phyloP scores from a whole-genome alignment of 2,888 invertebrate species.

The Caenorhabditis sp. region DNA sequence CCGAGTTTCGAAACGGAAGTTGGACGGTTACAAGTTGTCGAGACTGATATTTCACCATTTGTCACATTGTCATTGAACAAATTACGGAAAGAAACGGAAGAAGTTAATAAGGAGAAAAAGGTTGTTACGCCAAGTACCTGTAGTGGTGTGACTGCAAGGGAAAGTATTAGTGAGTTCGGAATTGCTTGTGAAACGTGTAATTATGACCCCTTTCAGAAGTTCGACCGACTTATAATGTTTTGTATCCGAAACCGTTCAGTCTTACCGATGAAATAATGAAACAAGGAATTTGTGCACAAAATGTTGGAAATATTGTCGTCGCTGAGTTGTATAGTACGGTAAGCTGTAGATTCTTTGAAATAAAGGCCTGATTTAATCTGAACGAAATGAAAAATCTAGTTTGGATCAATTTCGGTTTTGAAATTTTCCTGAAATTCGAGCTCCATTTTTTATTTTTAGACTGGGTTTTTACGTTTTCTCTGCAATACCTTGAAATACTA shows the following conservation, averaged over 20 bases:
- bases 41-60: constrained; percentile 19
- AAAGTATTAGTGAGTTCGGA: constrained; percentile 15
- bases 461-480: no score
- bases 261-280: constrained; percentile 34
- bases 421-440: no score
- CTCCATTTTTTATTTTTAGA: no score
- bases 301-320: constrained; percentile 45
- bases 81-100: constrained; percentile 14
- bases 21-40: constrained; percentile 18
- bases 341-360: no score
- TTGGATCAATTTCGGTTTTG: no score
- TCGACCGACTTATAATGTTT: constrained; percentile 15
- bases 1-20: constrained; percentile 30
- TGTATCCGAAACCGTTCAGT: constrained; percentile 34
- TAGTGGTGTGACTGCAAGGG: neutral
- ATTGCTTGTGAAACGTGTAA: constrained; percentile 8
- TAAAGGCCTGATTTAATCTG: no score
- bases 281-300: constrained; percentile 42
- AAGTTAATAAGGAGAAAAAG: neutral
- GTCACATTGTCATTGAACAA: constrained; percentile 29
- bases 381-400: no score
- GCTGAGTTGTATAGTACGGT: constrained; percentile 60
- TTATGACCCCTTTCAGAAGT: constrained; percentile 21
- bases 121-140: neutral
- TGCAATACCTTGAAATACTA: no score